Percentiles rank a stretch among this genome's conserved stretches.
Evolutionary conservation across 2,888 invertebrate genomes (phyloP).

Genomic region (Clivina fossor): DNA sequence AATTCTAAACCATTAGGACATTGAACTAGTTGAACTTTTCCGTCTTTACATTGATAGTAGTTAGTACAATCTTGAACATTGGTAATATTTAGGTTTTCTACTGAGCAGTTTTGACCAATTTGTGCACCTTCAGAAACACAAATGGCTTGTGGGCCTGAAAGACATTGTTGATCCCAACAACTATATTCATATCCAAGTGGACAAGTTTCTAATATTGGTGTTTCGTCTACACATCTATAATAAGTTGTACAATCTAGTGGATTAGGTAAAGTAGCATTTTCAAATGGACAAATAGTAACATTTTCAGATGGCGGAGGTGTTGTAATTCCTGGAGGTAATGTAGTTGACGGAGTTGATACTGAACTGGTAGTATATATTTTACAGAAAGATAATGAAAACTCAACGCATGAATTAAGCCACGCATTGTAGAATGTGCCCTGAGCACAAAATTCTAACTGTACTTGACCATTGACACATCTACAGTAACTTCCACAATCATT

Average conservation of each 20-base stretch:
- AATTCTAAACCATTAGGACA: constrained; percentile 7
- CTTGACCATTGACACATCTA: constrained; percentile 1
- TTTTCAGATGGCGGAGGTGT: background rate
- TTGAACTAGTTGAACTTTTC: background rate
- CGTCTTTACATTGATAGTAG: constrained; percentile 13
- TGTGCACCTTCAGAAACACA: constrained; percentile 1
- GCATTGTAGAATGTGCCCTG: background rate
- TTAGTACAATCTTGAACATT: constrained; percentile 13
- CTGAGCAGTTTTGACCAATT: background rate
- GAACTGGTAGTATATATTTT: background rate
- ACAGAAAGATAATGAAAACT: constrained; percentile 4
- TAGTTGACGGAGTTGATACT: background rate
- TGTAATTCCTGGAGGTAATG: background rate
- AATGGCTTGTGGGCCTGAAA: background rate
- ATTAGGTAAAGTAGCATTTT: constrained; percentile 8
- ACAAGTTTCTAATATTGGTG: background rate
- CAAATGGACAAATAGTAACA: constrained; percentile 10
- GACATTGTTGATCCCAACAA: constrained; percentile 14
- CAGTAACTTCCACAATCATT: background rate
- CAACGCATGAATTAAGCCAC: background rate
- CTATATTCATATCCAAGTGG: constrained; percentile 3
- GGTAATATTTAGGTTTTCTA: background rate
- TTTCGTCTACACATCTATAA: background rate
- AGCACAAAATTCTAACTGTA: background rate
- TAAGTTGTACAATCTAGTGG: constrained; percentile 4